Base-by-base conservation (phyloP, 2,113 vertebrate species). In the Passer domesticus region DNA sequence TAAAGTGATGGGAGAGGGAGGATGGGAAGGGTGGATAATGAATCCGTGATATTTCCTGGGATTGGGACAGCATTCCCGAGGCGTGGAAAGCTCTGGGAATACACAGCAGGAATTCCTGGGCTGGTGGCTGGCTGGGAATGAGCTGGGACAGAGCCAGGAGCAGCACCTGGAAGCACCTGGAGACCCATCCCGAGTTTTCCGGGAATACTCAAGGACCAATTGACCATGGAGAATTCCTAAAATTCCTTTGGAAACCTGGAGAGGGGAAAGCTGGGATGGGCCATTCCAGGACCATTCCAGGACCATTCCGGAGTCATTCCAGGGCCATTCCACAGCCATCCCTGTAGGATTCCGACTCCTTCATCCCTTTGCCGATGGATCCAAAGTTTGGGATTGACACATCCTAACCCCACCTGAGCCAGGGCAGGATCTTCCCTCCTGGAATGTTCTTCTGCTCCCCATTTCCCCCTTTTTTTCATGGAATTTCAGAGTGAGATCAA, bases 1-100 rank as follows among this genome's bases (percentile, higher is more conserved):
- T 30, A 62, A 73, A 58, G 83, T 44, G 44, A 91, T 23, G 4
- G 7, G n/a, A 72, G 33, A 27, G 52, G 73, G 74, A 78, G 70
- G 87, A 18, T 15, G 75, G 83, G 27, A 67, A 50, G 0, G 7
- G 70, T 11, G 24, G 52, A 41, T 14, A 53, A 66, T 6, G 2
- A 6, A 21, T 17, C 60, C 15, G 0, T 6, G 50, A 9, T 3
- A 6, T 7, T 3, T 12, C 19, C n/a, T 8, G 53, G 84, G 44
- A 23, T 0, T 13, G 70, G 89, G 92, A 15, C 31, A 19, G 67
- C 7, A 1, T 10, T 64, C 49, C 87, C 1, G 7, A 6, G 8
- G 11, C 4, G 2, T 3, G 62, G 81, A 24, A 3, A 4, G 7
- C 67, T 0, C 33, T 7, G 10, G 41, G 1, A 27, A 20, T 9